phyloP scores from a whole-genome alignment of 2,888 invertebrate species.

The Pantelozetes paolii region DNA sequence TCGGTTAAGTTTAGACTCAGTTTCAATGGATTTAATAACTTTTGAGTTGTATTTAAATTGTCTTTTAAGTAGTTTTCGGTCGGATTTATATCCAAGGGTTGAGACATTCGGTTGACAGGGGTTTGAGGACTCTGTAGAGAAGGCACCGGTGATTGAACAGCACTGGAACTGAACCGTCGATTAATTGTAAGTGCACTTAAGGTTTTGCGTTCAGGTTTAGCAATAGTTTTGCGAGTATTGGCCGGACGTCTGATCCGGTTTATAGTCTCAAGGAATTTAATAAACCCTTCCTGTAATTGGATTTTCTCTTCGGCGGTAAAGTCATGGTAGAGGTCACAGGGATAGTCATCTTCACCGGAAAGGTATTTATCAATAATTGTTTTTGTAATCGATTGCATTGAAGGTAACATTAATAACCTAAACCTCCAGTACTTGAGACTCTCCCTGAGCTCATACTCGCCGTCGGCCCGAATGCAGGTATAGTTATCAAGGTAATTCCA shows the following conservation, averaged over 20 bases:
- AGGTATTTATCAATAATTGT: conserved; percentile 60
- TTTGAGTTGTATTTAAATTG: neutral
- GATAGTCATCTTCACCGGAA: conserved; percentile 59
- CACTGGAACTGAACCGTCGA: conserved; percentile 28
- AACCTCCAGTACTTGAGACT: conserved; percentile 81
- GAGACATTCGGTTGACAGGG: conserved; percentile 10
- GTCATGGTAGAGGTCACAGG: conserved; percentile 78
- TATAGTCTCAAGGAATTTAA: conserved; percentile 69
- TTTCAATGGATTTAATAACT: neutral
- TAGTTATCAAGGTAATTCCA: conserved; percentile 94
- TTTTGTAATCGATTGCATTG: conserved; percentile 69
- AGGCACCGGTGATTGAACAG: neutral
- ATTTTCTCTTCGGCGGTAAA: conserved; percentile 57
- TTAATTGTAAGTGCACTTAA: neutral
- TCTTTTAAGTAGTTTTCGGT: neutral
- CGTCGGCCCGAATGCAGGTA: conserved; percentile 88
- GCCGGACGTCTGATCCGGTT: conserved; percentile 78
- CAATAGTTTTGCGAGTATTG: conserved; percentile 65
- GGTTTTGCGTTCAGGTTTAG: neutral
- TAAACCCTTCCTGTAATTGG: conserved; percentile 52
- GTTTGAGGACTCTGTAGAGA: neutral
- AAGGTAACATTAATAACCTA: conserved; percentile 78
- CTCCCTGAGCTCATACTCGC: conserved; percentile 79
- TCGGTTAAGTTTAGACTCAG: neutral
- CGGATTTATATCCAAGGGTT: neutral